Percentiles rank a stretch among this genome's conserved stretches.
Conservation (phyloP, 1,140 invertebrate genomes). For the Gryllus bimaculatus region DNA sequence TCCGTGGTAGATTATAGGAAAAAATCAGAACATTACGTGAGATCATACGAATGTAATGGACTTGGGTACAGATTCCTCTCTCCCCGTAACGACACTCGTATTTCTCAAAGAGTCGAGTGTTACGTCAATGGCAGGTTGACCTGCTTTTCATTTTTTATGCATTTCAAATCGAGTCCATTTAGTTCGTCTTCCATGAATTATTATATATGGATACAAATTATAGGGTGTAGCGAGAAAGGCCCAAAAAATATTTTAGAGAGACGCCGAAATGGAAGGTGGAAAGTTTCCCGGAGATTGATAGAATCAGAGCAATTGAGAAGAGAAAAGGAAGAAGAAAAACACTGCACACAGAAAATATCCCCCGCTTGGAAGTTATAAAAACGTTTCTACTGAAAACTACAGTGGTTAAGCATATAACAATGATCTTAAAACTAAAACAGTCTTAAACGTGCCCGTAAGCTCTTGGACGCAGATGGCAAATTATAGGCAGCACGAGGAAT, state of each 20-base stretch:
- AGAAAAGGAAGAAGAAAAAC: neutral
- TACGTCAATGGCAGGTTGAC: neutral
- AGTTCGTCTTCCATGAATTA: neutral
- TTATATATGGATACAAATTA: constrained; percentile 2
- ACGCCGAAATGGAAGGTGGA: neutral
- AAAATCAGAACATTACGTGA: no score
- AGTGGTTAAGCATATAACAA: neutral
- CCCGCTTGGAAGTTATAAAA: neutral
- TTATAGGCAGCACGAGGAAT: neutral
- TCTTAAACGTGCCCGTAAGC: neutral
- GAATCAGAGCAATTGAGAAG: constrained; percentile 4
- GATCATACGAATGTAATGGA: no score
- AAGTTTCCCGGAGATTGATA: neutral
- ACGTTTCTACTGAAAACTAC: constrained; percentile 1
- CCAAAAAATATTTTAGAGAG: neutral
- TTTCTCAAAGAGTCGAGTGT: no score
- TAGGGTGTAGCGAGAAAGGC: neutral
- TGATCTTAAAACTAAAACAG: constrained; percentile 5
- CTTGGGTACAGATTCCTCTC: no score
- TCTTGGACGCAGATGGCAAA: neutral
- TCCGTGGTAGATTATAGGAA: no score
- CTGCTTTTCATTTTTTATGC: neutral
- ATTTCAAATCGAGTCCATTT: neutral
- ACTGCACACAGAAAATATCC: constrained; percentile 4
- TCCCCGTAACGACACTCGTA: no score